Evolutionary conservation across 2,113 vertebrate genomes (phyloP), one percentile per base, ranked within the genome.

Genomic region (Pelvicachromis taeniatus): DNA sequence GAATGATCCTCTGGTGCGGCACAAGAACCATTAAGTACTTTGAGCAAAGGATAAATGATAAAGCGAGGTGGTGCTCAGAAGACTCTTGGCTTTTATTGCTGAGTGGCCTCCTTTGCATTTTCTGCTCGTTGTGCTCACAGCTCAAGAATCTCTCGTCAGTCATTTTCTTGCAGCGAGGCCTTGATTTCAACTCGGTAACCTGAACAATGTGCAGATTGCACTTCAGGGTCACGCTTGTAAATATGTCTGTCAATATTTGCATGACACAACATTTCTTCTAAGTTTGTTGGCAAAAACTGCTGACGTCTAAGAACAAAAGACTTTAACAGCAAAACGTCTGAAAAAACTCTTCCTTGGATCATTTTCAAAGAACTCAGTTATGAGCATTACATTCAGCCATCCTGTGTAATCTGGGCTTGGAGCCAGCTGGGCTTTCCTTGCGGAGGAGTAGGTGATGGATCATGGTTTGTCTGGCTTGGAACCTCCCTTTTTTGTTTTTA

Each of bases 341-440:
- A 55, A 82, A 52, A 78, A 80, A 17, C 23, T 82, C 82, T 85
- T 81, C 35, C 73, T 79, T 94, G 92, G 86, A 93, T 88, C 85
- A 91, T 77, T 83, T 90, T 93, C 89, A 93, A 73, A 91, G 61
- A 90, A 38, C 56, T 45, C 50, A 86, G 56, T 80, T 78, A 7
- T 11, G 17, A 85, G 84, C 63, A 83, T 78, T 80, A 75, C 70
- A 78, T 87, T 80, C 83, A 86, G 82, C 21, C 52, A 16, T 84
- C 80, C 78, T 59, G 48, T 79, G 40, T 61, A 88, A 68, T 91
- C 90, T 90, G 85, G 93, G 91, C 89, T 84, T 6, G 17, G 68
- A 90, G 92, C 90, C 93, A 94, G 81, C 87, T 80, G 89, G 92
- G 89, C 77, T 93, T 92, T 85, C 93, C 92, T 90, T 68, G 54